These are phyloP conservation scores for Neodiprion fabricii DNA, from an alignment of 1,140 invertebrate species.

Conservation along the genomic window DNA sequence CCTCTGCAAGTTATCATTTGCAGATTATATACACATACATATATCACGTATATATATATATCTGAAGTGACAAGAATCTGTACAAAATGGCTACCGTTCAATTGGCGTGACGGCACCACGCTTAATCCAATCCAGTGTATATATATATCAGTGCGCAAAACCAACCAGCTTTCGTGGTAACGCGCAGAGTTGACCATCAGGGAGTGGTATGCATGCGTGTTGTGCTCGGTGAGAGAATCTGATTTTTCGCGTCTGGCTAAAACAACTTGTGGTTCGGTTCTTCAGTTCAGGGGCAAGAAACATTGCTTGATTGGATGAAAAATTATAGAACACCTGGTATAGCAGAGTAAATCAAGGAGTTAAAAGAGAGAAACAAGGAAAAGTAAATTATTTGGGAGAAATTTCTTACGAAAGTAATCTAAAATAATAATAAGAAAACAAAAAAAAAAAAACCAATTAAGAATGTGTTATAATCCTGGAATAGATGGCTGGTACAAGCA, in stretches of 20 bases:
- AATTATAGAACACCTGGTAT: slow-evolving; percentile 30
- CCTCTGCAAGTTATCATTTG: too few species aligned
- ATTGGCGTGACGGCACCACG: too few species aligned
- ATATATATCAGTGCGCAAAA: too few species aligned
- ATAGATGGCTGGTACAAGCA: slow-evolving; percentile 25
- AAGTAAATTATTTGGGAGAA: slow-evolving; percentile 3
- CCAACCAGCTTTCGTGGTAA: slow-evolving; percentile 30
- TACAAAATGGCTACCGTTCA: too few species aligned
- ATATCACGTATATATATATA: too few species aligned
- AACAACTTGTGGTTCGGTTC: slow-evolving; percentile 26
- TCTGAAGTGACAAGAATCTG: too few species aligned
- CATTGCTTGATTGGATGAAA: slow-evolving; percentile 22
- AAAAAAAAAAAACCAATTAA: slow-evolving; percentile 31
- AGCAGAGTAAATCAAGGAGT: slow-evolving; percentile 19
- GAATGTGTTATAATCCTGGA: slow-evolving; percentile 33
- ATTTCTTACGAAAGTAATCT: neutral
- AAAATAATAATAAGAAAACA: neutral
- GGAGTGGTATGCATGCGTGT: slow-evolving; percentile 33
- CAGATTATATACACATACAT: too few species aligned
- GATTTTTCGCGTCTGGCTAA: slow-evolving; percentile 30
- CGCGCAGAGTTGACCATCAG: slow-evolving; percentile 27
- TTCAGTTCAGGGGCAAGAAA: slow-evolving; percentile 35
- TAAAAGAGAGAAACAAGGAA: slow-evolving; percentile 23
- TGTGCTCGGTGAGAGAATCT: slow-evolving; percentile 26
- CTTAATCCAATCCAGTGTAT: too few species aligned